Evolutionary conservation across 2,888 invertebrate species (phyloP).

Genomic region (Leucania comma): DNA sequence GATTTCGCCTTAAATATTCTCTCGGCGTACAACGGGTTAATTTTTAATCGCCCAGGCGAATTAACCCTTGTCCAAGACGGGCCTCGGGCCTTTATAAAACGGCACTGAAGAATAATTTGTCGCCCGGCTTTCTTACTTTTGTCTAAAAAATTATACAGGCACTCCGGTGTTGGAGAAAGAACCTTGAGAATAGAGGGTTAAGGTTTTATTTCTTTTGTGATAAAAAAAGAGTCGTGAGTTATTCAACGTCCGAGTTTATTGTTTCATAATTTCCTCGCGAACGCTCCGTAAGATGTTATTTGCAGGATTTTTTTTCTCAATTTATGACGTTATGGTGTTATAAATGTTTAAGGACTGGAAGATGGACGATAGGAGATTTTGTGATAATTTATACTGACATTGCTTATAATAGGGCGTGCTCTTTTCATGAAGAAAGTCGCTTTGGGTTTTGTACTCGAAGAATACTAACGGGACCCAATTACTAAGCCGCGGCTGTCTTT

Average conservation of each 20-base stretch:
- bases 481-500: too few species aligned
- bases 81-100: slow-evolving; percentile 37
- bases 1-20: slow-evolving; percentile 54
- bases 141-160: slow-evolving; percentile 36
- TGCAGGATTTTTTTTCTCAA: slow-evolving; percentile 49
- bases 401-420: slow-evolving; percentile 5
- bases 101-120: slow-evolving; percentile 54
- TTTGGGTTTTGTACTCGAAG: too few species aligned
- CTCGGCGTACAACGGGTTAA: slow-evolving; percentile 43
- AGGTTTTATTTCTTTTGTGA: slow-evolving; percentile 35
- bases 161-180: slow-evolving; percentile 4
- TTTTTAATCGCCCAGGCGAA: slow-evolving; percentile 59
- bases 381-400: slow-evolving; percentile 26
- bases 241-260: slow-evolving; percentile 60
- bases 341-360: slow-evolving; percentile 41
- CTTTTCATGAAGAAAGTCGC: neutral
- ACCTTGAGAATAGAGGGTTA: slow-evolving; percentile 24
- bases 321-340: slow-evolving; percentile 55
- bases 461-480: too few species aligned
- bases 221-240: slow-evolving; percentile 26
- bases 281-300: slow-evolving; percentile 46
- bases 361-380: slow-evolving; percentile 22
- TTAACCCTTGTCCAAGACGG: slow-evolving; percentile 58
- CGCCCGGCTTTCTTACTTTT: slow-evolving; percentile 36
- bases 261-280: slow-evolving; percentile 62